Evolutionary conservation across 2,797 vertebrate genomes (phyloP), one percentile per base, ranked within the genome.

Genomic region (Potorous gilbertii): DNA sequence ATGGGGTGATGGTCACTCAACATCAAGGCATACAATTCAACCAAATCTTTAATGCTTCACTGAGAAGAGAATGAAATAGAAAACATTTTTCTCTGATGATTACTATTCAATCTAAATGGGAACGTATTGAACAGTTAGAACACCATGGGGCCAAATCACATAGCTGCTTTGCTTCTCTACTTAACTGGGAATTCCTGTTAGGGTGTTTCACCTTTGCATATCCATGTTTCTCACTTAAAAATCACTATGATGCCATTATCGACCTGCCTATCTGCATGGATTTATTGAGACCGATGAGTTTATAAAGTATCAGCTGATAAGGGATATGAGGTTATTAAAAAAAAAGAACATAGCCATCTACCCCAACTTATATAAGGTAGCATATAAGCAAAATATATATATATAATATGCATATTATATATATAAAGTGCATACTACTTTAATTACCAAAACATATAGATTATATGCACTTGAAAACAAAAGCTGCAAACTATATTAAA

Each of bases 1-100:
- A 96, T 92, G 81, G n/a, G 66, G 92, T 92, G 91, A 40, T 95
- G 93, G 96, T 95, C 89, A 14, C 62, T 95, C 87, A 95, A 94
- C n/a, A 34, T 89, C 56, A 91, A 55, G 92, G 46, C 90, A 46
- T 57, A 93, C 93, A 96, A 55, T 92, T 94, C 57, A 94, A 34
- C 18, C 40, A 57, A 24, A 55, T n/a, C 90, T 94, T 91, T 92
- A 95, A 74, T 54, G 66, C 34, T 81, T 81, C 95, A 95, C 95
- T 95, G 90, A 93, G 92, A 92, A 94, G 40, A 95, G 55, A 57
- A 96, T 96, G 94, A 92, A 56, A 50, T 55, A 93, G 91, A 96
- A 34, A 96, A 34, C 16, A 46, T 92, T 94, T 96, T 40, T 94
- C 40, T 81, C 21, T 46, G 40, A 3, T 92, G 90, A 92, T 95